phyloP scores from a whole-genome alignment of 2,113 vertebrate genomes.

The Saimiri boliviensis region DNA sequence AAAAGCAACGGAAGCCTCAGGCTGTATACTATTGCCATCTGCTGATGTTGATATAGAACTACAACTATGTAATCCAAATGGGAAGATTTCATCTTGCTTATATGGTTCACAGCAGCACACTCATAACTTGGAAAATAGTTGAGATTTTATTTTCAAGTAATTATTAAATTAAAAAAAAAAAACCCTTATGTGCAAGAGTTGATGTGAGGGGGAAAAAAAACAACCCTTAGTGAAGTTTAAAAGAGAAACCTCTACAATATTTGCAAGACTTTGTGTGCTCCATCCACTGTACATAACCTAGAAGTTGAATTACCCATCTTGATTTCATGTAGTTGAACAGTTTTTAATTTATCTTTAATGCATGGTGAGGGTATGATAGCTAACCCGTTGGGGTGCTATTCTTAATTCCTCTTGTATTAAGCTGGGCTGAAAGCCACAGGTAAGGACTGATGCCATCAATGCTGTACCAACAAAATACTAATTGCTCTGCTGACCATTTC shows the following conservation, averaged over 20 bases:
- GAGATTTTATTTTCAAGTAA: conserved; percentile 22
- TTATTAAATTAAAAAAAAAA: background rate
- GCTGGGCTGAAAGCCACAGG: background rate
- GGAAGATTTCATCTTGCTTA: background rate
- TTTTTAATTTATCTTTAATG: background rate
- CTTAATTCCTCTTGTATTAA: background rate
- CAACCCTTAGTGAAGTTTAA: background rate
- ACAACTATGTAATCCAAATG: background rate
- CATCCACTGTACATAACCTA: background rate
- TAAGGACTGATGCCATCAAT: background rate
- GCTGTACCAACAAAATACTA: background rate
- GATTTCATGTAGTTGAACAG: background rate
- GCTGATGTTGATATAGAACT: conserved; percentile 34
- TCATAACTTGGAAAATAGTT: background rate
- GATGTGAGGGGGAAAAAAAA: no score
- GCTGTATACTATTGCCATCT: conserved; percentile 29
- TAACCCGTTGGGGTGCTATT: background rate
- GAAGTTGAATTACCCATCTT: background rate
- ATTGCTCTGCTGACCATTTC: background rate
- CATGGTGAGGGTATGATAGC: background rate
- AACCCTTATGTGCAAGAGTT: no score
- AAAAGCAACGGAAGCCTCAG: background rate
- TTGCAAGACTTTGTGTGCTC: background rate
- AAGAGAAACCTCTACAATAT: background rate
- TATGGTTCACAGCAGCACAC: background rate